Base-by-base conservation (phyloP, 2,888 invertebrate species). In the Drosophila mimetica region DNA sequence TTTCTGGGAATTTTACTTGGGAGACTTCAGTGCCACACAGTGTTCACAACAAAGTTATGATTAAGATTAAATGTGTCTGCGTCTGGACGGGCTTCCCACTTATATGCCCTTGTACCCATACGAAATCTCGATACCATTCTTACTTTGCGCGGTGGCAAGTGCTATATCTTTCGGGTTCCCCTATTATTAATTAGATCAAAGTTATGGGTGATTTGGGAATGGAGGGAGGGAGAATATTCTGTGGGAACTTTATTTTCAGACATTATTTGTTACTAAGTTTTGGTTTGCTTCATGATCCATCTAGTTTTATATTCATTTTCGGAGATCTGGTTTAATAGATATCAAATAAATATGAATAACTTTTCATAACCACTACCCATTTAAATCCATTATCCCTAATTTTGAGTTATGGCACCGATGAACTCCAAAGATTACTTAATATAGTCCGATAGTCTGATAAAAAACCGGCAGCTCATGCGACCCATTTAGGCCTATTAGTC, bases 21-120 rank as follows among this genome's bases (percentile, higher is more conserved):
- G 72, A 61, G 57, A 55, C 37, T 59, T 52, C 84, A 77, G 72
- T 75, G 75, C 77, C 77, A 75, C 75, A 83, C 67, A 71, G 83
- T 63, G 50, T 52, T 63, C 74, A 77, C 87, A 88, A 88, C 83
- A 88, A 86, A 88, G 82, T 84, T 85, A 76, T 83, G 83, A 83
- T 86, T 83, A 84, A 86, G 70, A 80, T 84, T 71, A 72, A 72
- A 64, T 71, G 69, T 71, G 72, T 72, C 53, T 71, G 60, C 55
- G 30, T 47, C 41, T 73, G 41, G 66, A 42, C 42, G 36, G 53
- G 51, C 48, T 55, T 55, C 48, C 36, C 42, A 65, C 60, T 50
- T 74, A 60, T 51, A 59, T 66, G 16, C 41, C 22, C 11, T 61
- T 13, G 13, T 22, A 28, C 28, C 32, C n/a, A 44, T 16, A 25